phyloP scores from a whole-genome alignment of 2,113 vertebrate genomes.

The Pelvicachromis taeniatus region DNA sequence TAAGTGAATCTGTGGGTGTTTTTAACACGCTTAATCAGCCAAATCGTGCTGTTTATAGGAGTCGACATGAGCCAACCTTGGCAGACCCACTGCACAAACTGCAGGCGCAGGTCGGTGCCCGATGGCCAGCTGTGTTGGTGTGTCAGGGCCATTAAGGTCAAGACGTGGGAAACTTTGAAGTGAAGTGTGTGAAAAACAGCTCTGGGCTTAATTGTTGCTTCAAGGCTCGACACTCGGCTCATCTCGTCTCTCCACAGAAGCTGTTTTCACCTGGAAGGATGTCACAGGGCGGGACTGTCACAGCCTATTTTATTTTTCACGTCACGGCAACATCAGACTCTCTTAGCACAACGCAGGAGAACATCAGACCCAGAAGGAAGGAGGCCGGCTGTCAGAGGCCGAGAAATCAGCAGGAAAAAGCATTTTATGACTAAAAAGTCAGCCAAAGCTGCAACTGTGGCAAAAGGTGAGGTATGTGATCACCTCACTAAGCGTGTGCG shows the following conservation, averaged over 20 bases:
- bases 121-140: neutral
- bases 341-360: no score
- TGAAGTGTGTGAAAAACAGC: conserved; percentile 14
- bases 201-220: neutral
- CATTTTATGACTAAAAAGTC: no score
- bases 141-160: conserved; percentile 21
- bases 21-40: neutral
- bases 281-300: neutral
- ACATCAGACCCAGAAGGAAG: no score
- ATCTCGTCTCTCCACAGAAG: neutral
- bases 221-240: neutral
- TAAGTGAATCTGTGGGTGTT: neutral
- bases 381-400: no score
- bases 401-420: no score
- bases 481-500: no score
- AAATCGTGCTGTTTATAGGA: neutral
- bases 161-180: neutral
- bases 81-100: neutral
- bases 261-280: neutral
- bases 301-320: no score
- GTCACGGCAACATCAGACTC: no score
- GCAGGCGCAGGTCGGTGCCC: neutral
- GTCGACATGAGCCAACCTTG: neutral
- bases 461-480: no score
- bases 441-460: no score